Evolutionary conservation across 2,113 vertebrate genomes (phyloP), one percentile per base, ranked within the genome.

Genomic region (Erythrocebus patas): DNA sequence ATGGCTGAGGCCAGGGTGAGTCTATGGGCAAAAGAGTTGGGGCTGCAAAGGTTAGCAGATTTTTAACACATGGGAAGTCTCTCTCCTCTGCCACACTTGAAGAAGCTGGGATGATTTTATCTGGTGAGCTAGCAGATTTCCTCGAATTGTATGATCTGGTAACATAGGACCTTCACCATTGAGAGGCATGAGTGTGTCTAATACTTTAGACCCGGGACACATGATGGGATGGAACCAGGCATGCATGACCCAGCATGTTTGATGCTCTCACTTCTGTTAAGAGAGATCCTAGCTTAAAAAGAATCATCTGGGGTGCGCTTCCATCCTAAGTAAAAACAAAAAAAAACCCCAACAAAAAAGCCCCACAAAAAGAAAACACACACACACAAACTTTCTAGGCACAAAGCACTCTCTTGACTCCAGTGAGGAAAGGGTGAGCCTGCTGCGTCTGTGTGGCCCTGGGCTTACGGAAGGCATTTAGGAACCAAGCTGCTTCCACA

Each of bases 401-500:
- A 83, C 81, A 45, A 30, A 92, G 83, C 48, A 45, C 22, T 32
- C 48, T 68, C 32, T 35, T 68, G 38, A 52, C 45, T 78, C 13
- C 25, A 43, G 0, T 0, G 40, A 89, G 50, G 1, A 35, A 35
- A 64, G 66, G 43, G 35, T 35, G 50, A 80, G 64, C 17, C 55
- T 68, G 72, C 57, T 38, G 16, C 1, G 50, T 68, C 94, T 14
- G 18, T 5, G 27, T 50, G 89, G 66, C 66, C 89, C 50, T 40
- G 7, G 32, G 64, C 80, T 97, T 68, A 75, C 23, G 87, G 97
- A 97, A 98, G 96, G 70, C 97, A 96, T 95, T 97, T 96, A 82
- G 91, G 93, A 96, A 18, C 22, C 73, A 93, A 92, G 3, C 0
- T 0, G 11, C 40, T 25, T 43, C 75, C 18, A 73, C 48, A 96